Evolutionary conservation across 2,888 invertebrate species (phyloP), one percentile per base, ranked within the genome.

Genomic region (Plebejus argus): DNA sequence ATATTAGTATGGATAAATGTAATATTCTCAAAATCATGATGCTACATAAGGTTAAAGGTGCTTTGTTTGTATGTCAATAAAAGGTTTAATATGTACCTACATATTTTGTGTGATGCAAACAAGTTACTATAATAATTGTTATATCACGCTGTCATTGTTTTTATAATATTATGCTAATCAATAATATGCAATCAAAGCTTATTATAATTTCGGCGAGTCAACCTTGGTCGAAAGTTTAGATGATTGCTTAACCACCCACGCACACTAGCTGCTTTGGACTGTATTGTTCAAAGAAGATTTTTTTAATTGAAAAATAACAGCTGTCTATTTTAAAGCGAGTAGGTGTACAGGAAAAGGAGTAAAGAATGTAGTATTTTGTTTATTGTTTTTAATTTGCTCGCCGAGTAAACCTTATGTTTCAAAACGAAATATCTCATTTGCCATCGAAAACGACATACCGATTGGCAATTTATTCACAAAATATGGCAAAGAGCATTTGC

Each of bases 141-240:
- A 66, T 15, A 66, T 66, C n/a, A n/a, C 7, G 28, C 23, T 61
- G 23, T 33, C 66, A 66, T 66, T 66, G 66, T 66, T 66, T 66
- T 28, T 28, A 15, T 15, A 66, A 66, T 66, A 66, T 18, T 66
- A 66, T 28, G 61, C 61, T 20, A 66, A 58, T 58, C n/a, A 58
- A 53, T 53, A 53, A 3, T 15, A 28, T 66, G 66, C 66, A 28
- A 66, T 23, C 28, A 66, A 23, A 28, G 20, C 10, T 12, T 28
- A 66, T 28, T 28, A 28, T 61, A 8, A 23, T 61, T 28, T 15
- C 12, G 15, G 6, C 66, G 10, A 12, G 12, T 8, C 8, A n/a
- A 58, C 23, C 61, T 61, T 23, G 61, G 12, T 23, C 20, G 61
- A 61, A 10, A 61, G 61, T 61, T 61, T 20, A 20, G 20, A 61